phyloP scores from a whole-genome alignment of 2,797 vertebrate species.

The Echiichthys vipera region DNA sequence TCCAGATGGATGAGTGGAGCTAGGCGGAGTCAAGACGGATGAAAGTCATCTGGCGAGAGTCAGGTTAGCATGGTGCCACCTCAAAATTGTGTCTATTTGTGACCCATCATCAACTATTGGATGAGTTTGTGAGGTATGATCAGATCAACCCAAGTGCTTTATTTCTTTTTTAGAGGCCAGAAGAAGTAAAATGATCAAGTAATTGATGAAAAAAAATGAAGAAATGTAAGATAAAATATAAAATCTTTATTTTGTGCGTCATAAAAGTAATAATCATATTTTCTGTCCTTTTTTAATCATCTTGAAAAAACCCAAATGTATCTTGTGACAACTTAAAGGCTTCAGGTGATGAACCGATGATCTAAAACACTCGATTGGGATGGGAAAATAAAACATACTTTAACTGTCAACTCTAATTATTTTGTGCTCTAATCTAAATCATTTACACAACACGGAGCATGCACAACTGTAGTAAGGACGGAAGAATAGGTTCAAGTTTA shows the following conservation, averaged over 20 bases:
- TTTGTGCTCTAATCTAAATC: not conserved
- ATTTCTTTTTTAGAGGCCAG: not conserved
- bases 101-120: not conserved
- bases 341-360: not conserved
- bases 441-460: not conserved
- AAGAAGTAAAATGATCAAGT: not conserved
- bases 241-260: not conserved
- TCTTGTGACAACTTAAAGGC: not conserved
- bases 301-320: not conserved
- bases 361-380: too few relatives aligned
- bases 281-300: not conserved
- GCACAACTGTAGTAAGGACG: not conserved
- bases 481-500: not conserved
- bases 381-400: not conserved
- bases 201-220: not conserved
- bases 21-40: too few relatives aligned
- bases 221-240: not conserved
- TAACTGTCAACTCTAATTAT: not conserved
- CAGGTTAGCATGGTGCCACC: too few relatives aligned
- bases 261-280: not conserved
- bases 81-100: not conserved
- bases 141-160: not conserved
- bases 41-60: too few relatives aligned
- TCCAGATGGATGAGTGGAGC: too few relatives aligned
- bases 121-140: not conserved